Percentiles rank a stretch among this genome's conserved stretches.
These are phyloP conservation scores for Drosophila nigritarsus DNA, from an alignment of 2,888 invertebrate species.

Conservation along the genomic window DNA sequence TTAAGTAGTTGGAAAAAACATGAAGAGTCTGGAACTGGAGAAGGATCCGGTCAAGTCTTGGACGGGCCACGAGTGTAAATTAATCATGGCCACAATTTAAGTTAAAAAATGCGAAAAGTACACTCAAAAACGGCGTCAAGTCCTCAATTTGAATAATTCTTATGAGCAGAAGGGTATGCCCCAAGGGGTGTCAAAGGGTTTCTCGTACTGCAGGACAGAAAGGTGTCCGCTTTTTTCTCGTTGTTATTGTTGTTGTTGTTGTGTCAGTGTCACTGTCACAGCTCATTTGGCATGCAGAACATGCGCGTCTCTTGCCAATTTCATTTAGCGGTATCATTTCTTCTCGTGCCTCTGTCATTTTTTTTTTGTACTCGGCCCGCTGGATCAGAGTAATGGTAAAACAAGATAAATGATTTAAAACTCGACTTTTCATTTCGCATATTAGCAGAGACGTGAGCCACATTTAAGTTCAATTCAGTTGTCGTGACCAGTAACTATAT, in stretches of 20 bases:
- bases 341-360: constrained; percentile 69
- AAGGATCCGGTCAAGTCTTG: constrained; percentile 34
- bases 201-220: constrained; percentile 11
- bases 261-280: constrained; percentile 70
- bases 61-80: constrained; percentile 46
- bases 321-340: constrained; percentile 67
- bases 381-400: constrained; percentile 59
- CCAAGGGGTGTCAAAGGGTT: constrained; percentile 65
- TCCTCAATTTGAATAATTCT: constrained; percentile 66
- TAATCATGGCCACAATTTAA: constrained; percentile 75
- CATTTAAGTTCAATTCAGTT: constrained; percentile 26
- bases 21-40: constrained; percentile 12
- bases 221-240: constrained; percentile 16
- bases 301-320: constrained; percentile 70
- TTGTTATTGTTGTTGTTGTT: constrained; percentile 8
- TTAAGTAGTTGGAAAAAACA: constrained; percentile 33
- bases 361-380: constrained; percentile 6
- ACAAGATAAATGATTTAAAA: constrained; percentile 80
- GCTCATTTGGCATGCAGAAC: constrained; percentile 76
- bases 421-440: constrained; percentile 79
- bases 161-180: constrained; percentile 23
- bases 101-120: constrained; percentile 78
- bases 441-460: constrained; percentile 74
- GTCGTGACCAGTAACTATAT: constrained; percentile 50
- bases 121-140: constrained; percentile 66